Evolutionary conservation across 2,797 vertebrate species (phyloP), one percentile per base, ranked within the genome.

Genomic region (Enteromius treurensis): DNA sequence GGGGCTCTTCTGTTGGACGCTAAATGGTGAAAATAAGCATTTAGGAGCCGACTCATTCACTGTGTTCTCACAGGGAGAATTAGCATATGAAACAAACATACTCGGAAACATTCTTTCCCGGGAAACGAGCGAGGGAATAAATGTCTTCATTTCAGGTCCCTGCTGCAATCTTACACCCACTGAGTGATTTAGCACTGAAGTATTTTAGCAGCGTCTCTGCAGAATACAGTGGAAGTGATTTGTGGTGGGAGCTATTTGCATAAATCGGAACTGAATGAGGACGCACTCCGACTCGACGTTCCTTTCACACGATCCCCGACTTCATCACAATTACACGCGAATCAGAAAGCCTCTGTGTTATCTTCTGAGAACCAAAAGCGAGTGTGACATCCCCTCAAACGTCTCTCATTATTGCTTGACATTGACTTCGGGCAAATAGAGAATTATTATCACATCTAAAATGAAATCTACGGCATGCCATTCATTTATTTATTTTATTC

Each of bases 61-160:
- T 68, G 37, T 37, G 77, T 78, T 65, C 82, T 51, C 79, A 77
- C 65, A 62, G 70, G 26, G 15, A 49, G 78, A 51, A 89, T 87
- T 87, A 85, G 64, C 83, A 89, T 88, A 84, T 80, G 83, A 85
- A 86, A 82, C 26, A 65, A 87, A 82, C 83, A 85, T 79, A 86
- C 81, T 84, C 84, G 65, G 77, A 85, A 68, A 73, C 55, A 78
- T 75, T 75, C 49, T 69, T 83, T 58, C 34, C 71, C n/a, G 32
- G 64, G 37, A 58, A 80, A 69, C 23, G 55, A 82, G 70, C 8
- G 32, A 62, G 58, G 55, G 68, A 37, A 82, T 80, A 62, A 86
- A 84, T 58, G 70, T 74, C 81, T 86, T 77, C 58, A 77, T 84
- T 85, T 73, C 15, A 47, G 53, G 26, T 75, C 62, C 62, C 73